Evolutionary conservation across 2,888 invertebrate genomes (phyloP).

Genomic region (Heliconius hortense): DNA sequence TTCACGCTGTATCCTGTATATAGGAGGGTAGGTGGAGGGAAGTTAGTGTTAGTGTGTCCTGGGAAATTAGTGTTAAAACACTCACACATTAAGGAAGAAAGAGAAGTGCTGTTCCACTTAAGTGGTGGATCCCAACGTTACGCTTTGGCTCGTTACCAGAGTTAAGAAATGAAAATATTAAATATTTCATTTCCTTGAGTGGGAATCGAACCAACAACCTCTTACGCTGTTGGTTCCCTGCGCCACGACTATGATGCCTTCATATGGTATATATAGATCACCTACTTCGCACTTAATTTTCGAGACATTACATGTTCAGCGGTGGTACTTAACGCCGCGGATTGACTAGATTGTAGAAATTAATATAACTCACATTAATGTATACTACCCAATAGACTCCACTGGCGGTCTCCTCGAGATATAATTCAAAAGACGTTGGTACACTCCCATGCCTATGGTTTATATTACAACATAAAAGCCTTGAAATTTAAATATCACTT

Average conservation of each 20-base stretch:
- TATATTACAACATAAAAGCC: conserved; percentile 43
- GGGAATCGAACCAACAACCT: too few relatives aligned
- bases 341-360: not conserved
- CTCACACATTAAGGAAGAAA: too few relatives aligned
- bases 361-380: not conserved
- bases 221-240: too few relatives aligned
- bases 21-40: too few relatives aligned
- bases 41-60: too few relatives aligned
- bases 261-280: not conserved
- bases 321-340: not conserved
- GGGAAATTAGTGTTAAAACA: not conserved
- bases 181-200: too few relatives aligned
- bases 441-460: conserved; percentile 34
- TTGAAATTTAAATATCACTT: conserved; percentile 47
- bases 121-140: too few relatives aligned
- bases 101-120: too few relatives aligned
- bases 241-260: too few relatives aligned
- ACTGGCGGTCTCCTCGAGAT: not conserved
- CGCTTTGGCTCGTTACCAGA: too few relatives aligned
- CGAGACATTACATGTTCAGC: not conserved
- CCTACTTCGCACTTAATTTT: not conserved
- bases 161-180: too few relatives aligned
- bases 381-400: too few relatives aligned
- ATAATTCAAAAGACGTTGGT: conserved; percentile 24
- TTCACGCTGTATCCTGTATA: not conserved